Base-by-base conservation (phyloP, 2,113 vertebrate genomes). In the Clarias magur region DNA sequence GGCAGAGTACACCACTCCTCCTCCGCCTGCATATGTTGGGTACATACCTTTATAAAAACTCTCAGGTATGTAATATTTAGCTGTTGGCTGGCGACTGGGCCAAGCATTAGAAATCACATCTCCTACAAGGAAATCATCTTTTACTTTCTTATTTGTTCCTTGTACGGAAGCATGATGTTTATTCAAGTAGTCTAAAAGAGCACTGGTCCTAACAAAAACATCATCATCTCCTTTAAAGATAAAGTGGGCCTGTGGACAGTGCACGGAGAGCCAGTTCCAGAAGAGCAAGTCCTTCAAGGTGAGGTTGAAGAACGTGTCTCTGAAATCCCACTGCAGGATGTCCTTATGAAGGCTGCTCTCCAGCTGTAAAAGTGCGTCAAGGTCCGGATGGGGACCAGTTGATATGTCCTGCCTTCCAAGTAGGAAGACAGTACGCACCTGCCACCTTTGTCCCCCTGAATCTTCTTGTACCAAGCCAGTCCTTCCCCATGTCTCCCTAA, bases 141-240 rank as follows among this genome's bases (percentile, higher is more conserved):
- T 68, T 87, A 2, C 59, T 85, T 59, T 86, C 70, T 78, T 91
- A 57, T 54, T 38, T n/a, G 5, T 53, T 19, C 54, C 72, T 78
- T 82, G 67, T 27, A 67, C 27, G 19, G 75, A 17, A 25, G 15
- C n/a, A 21, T 34, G 16, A 56, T 90, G 91, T 48, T 89, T 82
- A 80, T 93, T 88, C 82, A 96, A 83, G 90, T 93, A 95, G 84
- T 93, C 93, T 87, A 96, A 87, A 0, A 96, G 93, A 21, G 92
- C 89, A 2, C 87, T 90, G 0, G 95, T 96, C 82, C 95, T 93
- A 8, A 96, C 92, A 15, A 96, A 96, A 38, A 96, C 94, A 54
- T 96, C 96, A 60, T 96, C 96, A 0, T 96, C 95, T 8, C 96
- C 96, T 85, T 96, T 96, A 90, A 96, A 96, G 80, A 96, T 57